phyloP scores from a whole-genome alignment of 2,113 vertebrate species.

The Campylomormyrus tamandua region DNA sequence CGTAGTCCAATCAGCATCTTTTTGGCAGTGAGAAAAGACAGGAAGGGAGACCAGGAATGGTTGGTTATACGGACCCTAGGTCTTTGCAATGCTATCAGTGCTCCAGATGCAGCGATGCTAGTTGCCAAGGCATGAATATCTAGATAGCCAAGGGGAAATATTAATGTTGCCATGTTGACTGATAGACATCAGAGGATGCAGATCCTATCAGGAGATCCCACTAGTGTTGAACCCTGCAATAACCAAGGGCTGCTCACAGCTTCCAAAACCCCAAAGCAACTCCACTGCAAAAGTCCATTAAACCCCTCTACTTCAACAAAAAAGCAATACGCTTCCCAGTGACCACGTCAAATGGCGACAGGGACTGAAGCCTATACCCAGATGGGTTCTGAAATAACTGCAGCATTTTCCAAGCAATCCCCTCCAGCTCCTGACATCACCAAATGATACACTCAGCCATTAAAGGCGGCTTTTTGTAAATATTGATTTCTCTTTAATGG shows the following conservation, averaged over 20 bases:
- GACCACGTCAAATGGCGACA: neutral
- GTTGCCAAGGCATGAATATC: neutral
- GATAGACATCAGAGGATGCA: neutral
- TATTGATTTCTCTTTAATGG: slow-evolving; percentile 4
- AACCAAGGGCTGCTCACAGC: neutral
- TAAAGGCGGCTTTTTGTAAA: neutral
- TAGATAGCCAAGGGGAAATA: neutral
- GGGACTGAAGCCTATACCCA: neutral
- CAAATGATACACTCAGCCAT: neutral
- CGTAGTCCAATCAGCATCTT: neutral
- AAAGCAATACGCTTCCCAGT: neutral
- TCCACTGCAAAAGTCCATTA: neutral
- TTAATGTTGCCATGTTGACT: neutral
- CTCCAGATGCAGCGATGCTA: neutral
- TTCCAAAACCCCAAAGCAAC: neutral
- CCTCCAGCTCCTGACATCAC: neutral
- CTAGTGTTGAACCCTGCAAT: neutral
- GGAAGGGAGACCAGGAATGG: neutral
- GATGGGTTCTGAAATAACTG: neutral
- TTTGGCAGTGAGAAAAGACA: neutral
- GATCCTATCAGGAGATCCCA: neutral
- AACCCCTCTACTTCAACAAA: neutral
- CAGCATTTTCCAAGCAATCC: neutral
- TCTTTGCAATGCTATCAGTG: neutral
- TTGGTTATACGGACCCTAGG: neutral